phyloP scores from a whole-genome alignment of 2,797 vertebrate genomes.

The Typhlichthys subterraneus region DNA sequence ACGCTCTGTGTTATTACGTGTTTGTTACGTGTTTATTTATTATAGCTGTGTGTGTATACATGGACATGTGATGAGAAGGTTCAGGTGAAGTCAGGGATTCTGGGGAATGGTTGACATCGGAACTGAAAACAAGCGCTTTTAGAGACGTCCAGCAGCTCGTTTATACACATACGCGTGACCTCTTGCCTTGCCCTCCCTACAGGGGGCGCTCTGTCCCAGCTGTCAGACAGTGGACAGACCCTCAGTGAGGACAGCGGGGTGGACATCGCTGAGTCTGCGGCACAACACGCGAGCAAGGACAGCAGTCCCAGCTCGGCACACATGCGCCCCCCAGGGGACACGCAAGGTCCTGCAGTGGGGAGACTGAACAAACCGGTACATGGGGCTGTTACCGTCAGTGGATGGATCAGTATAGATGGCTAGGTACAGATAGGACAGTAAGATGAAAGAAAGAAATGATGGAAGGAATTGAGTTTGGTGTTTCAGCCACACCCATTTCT shows the following conservation, averaged over 20 bases:
- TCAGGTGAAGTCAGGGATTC: constrained; percentile 70
- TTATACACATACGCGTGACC: constrained; percentile 60
- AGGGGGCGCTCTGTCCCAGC: constrained; percentile 93
- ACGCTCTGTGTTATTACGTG: constrained; percentile 22
- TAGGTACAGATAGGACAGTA: constrained; percentile 11
- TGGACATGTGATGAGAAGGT: no score
- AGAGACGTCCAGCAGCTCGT: no score
- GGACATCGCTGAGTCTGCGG: constrained; percentile 85
- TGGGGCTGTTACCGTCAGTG: constrained; percentile 32
- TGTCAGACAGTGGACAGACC: constrained; percentile 96
- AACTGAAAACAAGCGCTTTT: no score
- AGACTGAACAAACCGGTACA: constrained; percentile 87
- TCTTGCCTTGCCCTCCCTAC: constrained; percentile 27
- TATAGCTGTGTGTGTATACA: no score
- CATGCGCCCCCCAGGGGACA: constrained; percentile 77
- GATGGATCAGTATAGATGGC: constrained; percentile 1
- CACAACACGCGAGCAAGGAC: constrained; percentile 80
- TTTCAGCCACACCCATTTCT: no score
- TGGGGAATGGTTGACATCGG: no score
- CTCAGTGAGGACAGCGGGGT: constrained; percentile 98
- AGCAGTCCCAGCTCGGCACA: constrained; percentile 76
- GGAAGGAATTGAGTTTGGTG: neutral
- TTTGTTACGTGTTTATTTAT: no score
- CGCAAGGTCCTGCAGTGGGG: constrained; percentile 73
- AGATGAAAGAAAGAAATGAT: neutral